These are phyloP conservation scores for Thermophis baileyi DNA, from an alignment of 2,113 vertebrate genomes.

Conservation along the genomic window DNA sequence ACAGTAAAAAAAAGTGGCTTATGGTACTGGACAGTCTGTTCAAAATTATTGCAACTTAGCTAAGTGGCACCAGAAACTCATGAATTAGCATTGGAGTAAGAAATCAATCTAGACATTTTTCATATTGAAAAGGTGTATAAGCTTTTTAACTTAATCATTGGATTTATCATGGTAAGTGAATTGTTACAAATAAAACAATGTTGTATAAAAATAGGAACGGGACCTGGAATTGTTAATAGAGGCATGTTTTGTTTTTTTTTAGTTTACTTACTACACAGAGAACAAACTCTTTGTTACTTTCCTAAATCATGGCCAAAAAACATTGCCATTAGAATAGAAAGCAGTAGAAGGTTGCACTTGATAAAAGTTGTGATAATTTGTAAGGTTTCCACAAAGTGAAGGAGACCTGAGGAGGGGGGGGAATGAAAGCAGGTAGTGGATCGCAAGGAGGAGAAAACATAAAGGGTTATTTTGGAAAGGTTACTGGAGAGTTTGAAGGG, in stretches of 20 bases:
- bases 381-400: neutral
- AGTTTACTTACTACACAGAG: neutral
- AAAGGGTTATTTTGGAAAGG: neutral
- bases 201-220: neutral
- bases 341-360: neutral
- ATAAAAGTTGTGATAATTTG: neutral
- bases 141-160: neutral
- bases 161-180: neutral
- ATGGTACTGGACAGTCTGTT: neutral
- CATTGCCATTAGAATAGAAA: neutral
- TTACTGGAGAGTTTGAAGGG: neutral
- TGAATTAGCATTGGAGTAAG: neutral
- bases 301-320: neutral
- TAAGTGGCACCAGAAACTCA: neutral
- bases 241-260: neutral
- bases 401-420: neutral
- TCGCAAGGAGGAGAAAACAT: neutral
- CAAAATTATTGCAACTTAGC: neutral
- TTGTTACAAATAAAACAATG: neutral
- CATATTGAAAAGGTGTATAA: neutral
- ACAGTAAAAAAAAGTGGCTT: neutral
- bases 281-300: neutral
- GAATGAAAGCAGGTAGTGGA: neutral
- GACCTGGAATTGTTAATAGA: neutral
- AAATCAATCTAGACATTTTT: neutral